Conservation (phyloP, 2,888 invertebrate species). For the Epicampocera succincta region DNA sequence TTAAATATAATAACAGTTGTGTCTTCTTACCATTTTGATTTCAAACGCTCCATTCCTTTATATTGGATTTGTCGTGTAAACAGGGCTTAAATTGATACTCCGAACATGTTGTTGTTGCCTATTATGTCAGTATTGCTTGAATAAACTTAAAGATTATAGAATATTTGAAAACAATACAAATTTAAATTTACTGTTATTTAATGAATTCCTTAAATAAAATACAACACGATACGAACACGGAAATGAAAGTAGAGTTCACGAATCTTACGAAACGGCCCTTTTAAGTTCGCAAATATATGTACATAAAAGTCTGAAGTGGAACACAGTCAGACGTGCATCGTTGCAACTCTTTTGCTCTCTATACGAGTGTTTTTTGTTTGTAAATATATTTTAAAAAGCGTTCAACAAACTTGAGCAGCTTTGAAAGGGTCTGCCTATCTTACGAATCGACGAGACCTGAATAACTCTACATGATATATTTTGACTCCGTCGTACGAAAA, state of each 20-base stretch:
- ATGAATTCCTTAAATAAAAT: constrained; percentile 32
- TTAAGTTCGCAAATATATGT: too few relatives aligned
- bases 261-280: too few relatives aligned
- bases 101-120: constrained; percentile 32
- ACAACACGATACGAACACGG: not conserved
- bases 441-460: too few relatives aligned
- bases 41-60: constrained; percentile 24
- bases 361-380: too few relatives aligned
- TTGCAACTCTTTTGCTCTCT: too few relatives aligned
- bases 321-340: too few relatives aligned
- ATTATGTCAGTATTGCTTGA: constrained; percentile 65
- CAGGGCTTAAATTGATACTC: constrained; percentile 59
- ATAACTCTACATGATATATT: not conserved
- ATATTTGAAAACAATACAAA: constrained; percentile 57
- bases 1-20: too few relatives aligned
- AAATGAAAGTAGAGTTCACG: not conserved
- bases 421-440: too few relatives aligned
- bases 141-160: constrained; percentile 67
- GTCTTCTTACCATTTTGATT: constrained; percentile 11
- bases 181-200: constrained; percentile 35
- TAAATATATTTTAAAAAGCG: too few relatives aligned
- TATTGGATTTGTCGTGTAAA: constrained; percentile 40
- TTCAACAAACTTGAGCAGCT: too few relatives aligned
- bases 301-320: too few relatives aligned
- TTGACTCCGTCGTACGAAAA: not conserved